These are phyloP conservation scores for Apamea monoglypha DNA, from an alignment of 2,888 invertebrate species.

Conservation along the genomic window DNA sequence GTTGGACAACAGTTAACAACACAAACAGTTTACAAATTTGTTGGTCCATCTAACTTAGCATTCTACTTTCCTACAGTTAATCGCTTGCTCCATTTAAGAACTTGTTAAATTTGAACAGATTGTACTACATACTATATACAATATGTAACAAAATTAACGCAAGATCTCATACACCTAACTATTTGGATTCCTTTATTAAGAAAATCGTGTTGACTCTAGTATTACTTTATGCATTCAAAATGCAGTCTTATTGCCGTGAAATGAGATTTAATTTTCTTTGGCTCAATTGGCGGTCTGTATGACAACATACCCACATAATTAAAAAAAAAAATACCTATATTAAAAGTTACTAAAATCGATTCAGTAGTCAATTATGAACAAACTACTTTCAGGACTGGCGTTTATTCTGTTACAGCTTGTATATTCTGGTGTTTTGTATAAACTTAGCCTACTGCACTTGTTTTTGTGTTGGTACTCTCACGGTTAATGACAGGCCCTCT, in stretches of 20 bases:
- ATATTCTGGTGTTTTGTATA: background rate
- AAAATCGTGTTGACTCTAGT: background rate
- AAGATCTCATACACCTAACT: background rate
- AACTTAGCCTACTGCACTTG: slow-evolving; percentile 13
- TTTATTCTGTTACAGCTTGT: background rate
- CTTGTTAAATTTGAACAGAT: background rate
- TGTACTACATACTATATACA: too few relatives aligned
- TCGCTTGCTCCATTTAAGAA: background rate
- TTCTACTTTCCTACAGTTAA: background rate
- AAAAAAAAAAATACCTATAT: background rate
- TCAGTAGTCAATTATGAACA: background rate
- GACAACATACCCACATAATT: background rate
- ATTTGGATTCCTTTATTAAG: background rate
- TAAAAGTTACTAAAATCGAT: background rate
- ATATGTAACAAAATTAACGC: background rate
- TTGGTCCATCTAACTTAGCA: background rate
- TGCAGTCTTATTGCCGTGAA: background rate
- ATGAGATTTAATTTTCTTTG: background rate
- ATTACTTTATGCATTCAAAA: background rate
- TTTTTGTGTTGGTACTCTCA: background rate
- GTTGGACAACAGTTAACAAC: background rate
- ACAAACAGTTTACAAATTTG: background rate
- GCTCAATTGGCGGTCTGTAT: background rate
- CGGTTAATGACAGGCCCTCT: slow-evolving; percentile 43
- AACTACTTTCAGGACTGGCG: background rate